Evolutionary conservation across 2,797 vertebrate species (phyloP), one percentile per base, ranked within the genome.

Genomic region (Sebastes oblongus): DNA sequence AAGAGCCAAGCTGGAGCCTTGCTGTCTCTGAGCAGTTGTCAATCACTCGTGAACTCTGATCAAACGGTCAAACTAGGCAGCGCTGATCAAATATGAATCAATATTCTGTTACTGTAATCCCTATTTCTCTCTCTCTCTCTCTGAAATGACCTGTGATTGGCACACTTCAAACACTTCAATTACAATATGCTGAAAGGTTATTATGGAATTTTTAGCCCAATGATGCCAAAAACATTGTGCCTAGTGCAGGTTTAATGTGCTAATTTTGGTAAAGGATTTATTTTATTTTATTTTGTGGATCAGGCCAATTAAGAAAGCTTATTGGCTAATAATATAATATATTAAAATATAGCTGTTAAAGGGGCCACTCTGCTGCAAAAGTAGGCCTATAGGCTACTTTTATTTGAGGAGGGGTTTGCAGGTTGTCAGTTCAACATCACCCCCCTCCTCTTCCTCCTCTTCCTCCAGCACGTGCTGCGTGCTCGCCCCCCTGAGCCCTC

Each of bases 401-500:
- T 46, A 10, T 25, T 72, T 50, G 5, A 1, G 11, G 11, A 24
- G 3, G 54, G 54, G n/a, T 8, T 20, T 58, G 5, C 8, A 30
- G 27, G 13, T 27, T 66, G 62, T 46, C 16, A 6, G 16, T 50
- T 39, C 50, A 68, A n/a, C 77, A 58, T 4, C 54, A 10, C 3
- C 6, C 58, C 36, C 32, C 25, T 13, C 56, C 5, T 25, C 46
- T 6, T 30, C 32, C 22, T 18, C 56, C 5, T 25, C 52, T 12
- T 65, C 72, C 58, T 39, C 68, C 66, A 78, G 86, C 92, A 91
- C 88, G 92, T 91, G 92, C 92, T 84, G 86, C 85, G 87, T 87
- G 89, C 90, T 90, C 83, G 88, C 88, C 84, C 84, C 85, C 85
- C 85, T 83, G 88, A 88, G 86, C 79, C 66, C 75, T 81, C 67